Evolutionary conservation across 1,140 invertebrate genomes (phyloP).

Genomic region (Drosophila truncata): DNA sequence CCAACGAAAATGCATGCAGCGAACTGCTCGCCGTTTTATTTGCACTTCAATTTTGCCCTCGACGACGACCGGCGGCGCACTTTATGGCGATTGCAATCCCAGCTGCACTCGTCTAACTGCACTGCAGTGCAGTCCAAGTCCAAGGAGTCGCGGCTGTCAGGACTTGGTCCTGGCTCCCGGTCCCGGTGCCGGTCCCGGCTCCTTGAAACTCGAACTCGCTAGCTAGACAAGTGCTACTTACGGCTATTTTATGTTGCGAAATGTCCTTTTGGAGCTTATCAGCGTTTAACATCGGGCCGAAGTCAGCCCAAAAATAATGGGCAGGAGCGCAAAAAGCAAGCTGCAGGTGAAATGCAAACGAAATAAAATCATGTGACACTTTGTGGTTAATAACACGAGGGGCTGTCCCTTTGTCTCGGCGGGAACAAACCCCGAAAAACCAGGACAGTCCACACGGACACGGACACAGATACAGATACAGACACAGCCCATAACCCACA

Average conservation of each 20-base stretch:
- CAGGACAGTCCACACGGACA: slow-evolving; percentile 32
- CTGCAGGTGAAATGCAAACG: slow-evolving; percentile 74
- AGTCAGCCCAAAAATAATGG: slow-evolving; percentile 74
- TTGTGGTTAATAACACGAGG: slow-evolving; percentile 79
- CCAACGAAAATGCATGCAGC: slow-evolving; percentile 37
- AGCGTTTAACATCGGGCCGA: slow-evolving; percentile 69
- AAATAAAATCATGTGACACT: slow-evolving; percentile 84
- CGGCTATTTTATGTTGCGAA: slow-evolving; percentile 79
- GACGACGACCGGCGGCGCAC: slow-evolving; percentile 62
- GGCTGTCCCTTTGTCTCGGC: slow-evolving; percentile 35
- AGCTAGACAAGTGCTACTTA: slow-evolving; percentile 77
- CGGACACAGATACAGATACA: neutral
- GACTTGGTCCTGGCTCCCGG: slow-evolving; percentile 24
- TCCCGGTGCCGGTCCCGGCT: slow-evolving; percentile 2
- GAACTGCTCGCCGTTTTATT: slow-evolving; percentile 76
- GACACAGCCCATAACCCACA: slow-evolving; percentile 9
- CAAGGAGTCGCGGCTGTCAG: slow-evolving; percentile 37
- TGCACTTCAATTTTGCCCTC: slow-evolving; percentile 81
- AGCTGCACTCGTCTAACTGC: slow-evolving; percentile 78
- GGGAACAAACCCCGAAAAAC: slow-evolving; percentile 43
- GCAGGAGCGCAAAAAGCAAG: slow-evolving; percentile 49
- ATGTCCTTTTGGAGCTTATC: slow-evolving; percentile 79
- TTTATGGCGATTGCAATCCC: slow-evolving; percentile 82
- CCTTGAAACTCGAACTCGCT: slow-evolving; percentile 11
- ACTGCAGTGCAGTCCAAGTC: slow-evolving; percentile 67